These are phyloP conservation scores for Scolopax bukidnonensis DNA, from an alignment of 2,797 vertebrate genomes.

Conservation along the genomic window DNA sequence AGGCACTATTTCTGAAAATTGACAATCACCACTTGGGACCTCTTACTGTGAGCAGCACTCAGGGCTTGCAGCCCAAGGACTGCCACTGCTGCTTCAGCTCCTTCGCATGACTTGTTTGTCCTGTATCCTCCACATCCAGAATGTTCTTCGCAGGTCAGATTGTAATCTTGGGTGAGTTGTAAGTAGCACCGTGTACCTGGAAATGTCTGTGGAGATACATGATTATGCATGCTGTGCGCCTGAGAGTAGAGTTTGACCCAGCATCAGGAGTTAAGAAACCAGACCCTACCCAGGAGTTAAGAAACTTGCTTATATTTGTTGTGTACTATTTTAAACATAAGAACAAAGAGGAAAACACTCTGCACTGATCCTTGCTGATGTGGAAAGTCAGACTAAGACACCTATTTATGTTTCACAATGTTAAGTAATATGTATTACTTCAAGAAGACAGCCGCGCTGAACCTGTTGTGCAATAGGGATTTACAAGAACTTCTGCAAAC, in stretches of 20 bases:
- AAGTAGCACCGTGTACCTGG: constrained; percentile 45
- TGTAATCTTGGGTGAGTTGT: constrained; percentile 37
- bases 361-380: constrained; percentile 40
- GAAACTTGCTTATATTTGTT: constrained; percentile 54
- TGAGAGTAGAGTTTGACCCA: constrained; percentile 45
- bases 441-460: neutral
- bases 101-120: constrained; percentile 20
- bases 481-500: constrained; percentile 63
- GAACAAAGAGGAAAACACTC: constrained; percentile 60
- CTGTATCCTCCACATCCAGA: neutral
- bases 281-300: constrained; percentile 52
- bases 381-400: constrained; percentile 57
- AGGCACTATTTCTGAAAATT: neutral
- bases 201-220: constrained; percentile 38
- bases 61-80: neutral
- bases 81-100: neutral
- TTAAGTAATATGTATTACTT: constrained; percentile 58
- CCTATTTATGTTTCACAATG: constrained; percentile 59
- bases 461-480: constrained; percentile 40
- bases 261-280: constrained; percentile 50
- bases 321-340: constrained; percentile 65
- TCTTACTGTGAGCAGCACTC: neutral
- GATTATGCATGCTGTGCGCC: constrained; percentile 13
- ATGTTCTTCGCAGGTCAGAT: constrained; percentile 23
- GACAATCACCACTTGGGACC: neutral